These are phyloP conservation scores for Drosophila repleta DNA, from an alignment of 1,140 invertebrate genomes.

Conservation along the genomic window DNA sequence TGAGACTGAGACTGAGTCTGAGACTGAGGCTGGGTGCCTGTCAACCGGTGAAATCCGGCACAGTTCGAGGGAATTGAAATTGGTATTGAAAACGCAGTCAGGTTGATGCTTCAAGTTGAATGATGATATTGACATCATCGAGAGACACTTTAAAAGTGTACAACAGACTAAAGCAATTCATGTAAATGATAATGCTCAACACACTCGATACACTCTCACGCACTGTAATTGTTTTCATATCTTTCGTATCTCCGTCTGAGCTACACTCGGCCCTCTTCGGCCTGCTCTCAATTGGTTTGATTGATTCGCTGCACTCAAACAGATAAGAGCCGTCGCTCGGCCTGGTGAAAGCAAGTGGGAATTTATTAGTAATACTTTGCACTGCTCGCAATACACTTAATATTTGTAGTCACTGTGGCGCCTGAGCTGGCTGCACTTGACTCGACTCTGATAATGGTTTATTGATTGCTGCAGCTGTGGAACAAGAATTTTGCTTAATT, in stretches of 20 bases:
- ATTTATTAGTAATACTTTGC: conserved; percentile 43
- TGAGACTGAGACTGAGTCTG: conserved; percentile 23
- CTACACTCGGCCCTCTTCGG: conserved; percentile 17
- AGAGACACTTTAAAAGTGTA: conserved; percentile 72
- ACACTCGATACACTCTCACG: conserved; percentile 33
- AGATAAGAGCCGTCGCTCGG: conserved; percentile 16
- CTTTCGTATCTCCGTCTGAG: conserved; percentile 25
- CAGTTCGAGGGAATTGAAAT: conserved; percentile 67
- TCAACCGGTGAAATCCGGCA: conserved; percentile 73
- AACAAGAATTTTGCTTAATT: too few relatives aligned
- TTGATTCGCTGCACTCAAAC: conserved; percentile 69
- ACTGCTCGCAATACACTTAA: background rate
- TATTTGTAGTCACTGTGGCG: conserved; percentile 2
- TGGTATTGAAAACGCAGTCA: conserved; percentile 26
- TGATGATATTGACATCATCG: conserved; percentile 79
- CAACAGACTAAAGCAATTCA: conserved; percentile 40
- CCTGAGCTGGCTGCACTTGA: background rate
- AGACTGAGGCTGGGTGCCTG: conserved; percentile 54
- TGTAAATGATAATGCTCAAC: conserved; percentile 68
- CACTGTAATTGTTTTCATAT: conserved; percentile 53
- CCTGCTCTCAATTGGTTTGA: conserved; percentile 54
- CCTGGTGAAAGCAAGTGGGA: conserved; percentile 50
- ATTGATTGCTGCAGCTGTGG: background rate
- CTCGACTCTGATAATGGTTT: background rate
- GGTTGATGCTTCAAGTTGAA: conserved; percentile 45